These are phyloP conservation scores for Oxystoma pomonae DNA, from an alignment of 2,888 invertebrate species.

Conservation along the genomic window DNA sequence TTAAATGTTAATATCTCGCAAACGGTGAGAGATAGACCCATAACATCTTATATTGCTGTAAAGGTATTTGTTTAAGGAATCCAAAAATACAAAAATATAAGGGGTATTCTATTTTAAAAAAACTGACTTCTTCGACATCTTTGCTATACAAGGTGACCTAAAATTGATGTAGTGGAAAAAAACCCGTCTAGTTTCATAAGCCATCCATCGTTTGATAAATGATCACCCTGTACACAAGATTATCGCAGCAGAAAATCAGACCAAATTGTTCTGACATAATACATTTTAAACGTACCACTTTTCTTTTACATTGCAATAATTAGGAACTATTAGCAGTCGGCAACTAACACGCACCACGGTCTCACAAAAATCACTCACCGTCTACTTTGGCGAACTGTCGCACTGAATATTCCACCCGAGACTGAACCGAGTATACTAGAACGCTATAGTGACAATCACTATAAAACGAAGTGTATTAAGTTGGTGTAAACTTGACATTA, in stretches of 20 bases:
- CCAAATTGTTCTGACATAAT: neutral
- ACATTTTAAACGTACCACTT: neutral
- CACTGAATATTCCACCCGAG: slow-evolving; percentile 4
- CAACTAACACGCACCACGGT: slow-evolving; percentile 3
- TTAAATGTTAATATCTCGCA: no score
- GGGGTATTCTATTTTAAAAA: no score
- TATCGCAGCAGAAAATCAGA: neutral
- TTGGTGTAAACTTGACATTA: neutral
- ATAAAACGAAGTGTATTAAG: neutral
- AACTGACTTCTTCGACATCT: no score
- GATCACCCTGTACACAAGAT: no score
- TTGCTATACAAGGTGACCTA: no score
- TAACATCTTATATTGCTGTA: no score
- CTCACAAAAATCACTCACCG: slow-evolving; percentile 20
- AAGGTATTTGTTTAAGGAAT: no score
- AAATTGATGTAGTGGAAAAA: no score
- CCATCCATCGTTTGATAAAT: no score
- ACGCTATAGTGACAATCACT: neutral
- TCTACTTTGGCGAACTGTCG: slow-evolving; percentile 21
- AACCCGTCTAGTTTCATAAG: no score
- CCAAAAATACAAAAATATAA: no score
- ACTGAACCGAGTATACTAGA: neutral
- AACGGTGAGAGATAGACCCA: no score
- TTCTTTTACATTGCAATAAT: neutral
- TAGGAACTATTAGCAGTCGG: neutral